Conservation (phyloP, 2,113 vertebrate genomes). For the Coptodon rendalli region DNA sequence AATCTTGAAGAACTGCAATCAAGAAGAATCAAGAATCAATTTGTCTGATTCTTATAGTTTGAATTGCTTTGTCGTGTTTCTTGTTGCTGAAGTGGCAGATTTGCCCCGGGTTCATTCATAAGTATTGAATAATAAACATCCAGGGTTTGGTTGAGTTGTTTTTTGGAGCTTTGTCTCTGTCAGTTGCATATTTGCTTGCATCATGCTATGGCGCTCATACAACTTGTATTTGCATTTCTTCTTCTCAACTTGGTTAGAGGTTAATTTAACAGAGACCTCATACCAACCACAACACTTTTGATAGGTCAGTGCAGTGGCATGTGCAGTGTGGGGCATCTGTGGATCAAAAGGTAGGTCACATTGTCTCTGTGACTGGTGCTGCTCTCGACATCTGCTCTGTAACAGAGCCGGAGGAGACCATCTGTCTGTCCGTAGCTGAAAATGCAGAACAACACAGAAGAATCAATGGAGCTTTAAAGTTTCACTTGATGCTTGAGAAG, state of each 20-base stretch:
- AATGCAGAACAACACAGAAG: constrained; percentile 10
- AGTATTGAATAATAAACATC: background rate
- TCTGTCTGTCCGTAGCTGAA: constrained; percentile 39
- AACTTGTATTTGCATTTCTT: background rate
- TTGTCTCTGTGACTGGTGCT: constrained; percentile 31
- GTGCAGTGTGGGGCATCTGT: constrained; percentile 12
- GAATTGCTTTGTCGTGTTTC: background rate
- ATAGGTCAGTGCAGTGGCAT: constrained; percentile 29
- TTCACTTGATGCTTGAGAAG: background rate
- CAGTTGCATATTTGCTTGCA: background rate
- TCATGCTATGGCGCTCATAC: background rate
- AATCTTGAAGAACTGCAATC: background rate
- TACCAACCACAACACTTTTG: constrained; percentile 13
- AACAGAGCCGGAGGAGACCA: constrained; percentile 47
- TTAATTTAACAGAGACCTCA: constrained; percentile 21
- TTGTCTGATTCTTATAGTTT: background rate
- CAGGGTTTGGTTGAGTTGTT: background rate
- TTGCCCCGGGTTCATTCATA: background rate
- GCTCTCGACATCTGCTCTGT: constrained; percentile 49
- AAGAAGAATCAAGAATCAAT: background rate
- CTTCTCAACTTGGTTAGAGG: background rate
- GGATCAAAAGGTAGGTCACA: constrained; percentile 58
- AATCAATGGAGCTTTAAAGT: constrained; percentile 23
- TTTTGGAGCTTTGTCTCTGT: background rate
- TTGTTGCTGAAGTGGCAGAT: background rate